Evolutionary conservation across 2,797 vertebrate species (phyloP), one percentile per base, ranked within the genome.

Genomic region (Mormyrops boulengeri): DNA sequence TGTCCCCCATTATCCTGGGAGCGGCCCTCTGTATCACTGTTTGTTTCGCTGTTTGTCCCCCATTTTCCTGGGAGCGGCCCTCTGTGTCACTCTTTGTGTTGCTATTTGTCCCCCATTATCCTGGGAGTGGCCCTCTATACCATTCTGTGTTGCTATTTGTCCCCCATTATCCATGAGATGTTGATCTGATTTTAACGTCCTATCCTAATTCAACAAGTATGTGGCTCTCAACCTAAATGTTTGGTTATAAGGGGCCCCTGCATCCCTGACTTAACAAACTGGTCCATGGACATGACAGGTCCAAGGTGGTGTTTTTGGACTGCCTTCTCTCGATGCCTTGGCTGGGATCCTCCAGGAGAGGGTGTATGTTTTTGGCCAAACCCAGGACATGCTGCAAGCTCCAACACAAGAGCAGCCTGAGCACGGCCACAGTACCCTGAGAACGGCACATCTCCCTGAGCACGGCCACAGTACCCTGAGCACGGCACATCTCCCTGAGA

Each of bases 291-390:
- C 66, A 2, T 73, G 41, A 87, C 17, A 30, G 52, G 52, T 94
- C 30, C 93, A 92, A 22, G 91, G 0, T 17, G 92, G 93, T 0
- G 1, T 66, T 0, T 92, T 89, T 88, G 89, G 91, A 82, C 93
- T 96, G 0, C 96, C 95, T 0, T 89, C 93, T 0, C 91, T 91
- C 17, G 92, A 96, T 2, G 94, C 96, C 0, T 2, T 96, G 90
- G 92, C 93, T 26, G 88, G 91, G 85, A 92, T 96, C 55, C 93
- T 96, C 12, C 92, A 93, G 0, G 89, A 93, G 49, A 90, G 91
- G 17, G 88, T 66, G 60, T 22, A 55, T 0, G 41, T 90, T 30
- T 69, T 88, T 90, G 92, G 38, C n/a, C 90, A 66, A 89, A 88
- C 6, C 0, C 93, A 92, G 47, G 9, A 90, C 17, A 89, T 90